Conservation (phyloP, 2,797 vertebrate species). For the Botia kubotai region DNA sequence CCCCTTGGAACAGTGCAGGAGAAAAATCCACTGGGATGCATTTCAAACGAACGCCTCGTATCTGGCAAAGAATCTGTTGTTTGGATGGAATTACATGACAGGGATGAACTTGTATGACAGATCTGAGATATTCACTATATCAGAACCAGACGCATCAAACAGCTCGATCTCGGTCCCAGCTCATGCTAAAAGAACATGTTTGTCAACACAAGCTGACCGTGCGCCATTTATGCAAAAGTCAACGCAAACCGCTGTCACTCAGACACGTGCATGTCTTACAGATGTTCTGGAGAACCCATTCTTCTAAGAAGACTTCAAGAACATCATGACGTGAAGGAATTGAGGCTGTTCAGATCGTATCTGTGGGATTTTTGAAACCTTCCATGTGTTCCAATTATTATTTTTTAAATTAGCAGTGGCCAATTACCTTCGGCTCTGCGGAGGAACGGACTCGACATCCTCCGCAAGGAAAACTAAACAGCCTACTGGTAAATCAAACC, state of each 20-base stretch:
- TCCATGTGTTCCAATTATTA: conserved; percentile 63
- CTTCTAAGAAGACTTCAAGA: conserved; percentile 57
- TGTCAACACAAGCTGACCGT: conserved; percentile 18
- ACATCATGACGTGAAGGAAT: conserved; percentile 26
- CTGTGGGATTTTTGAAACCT: conserved; percentile 49
- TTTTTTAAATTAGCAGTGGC: conserved; percentile 64
- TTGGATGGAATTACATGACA: conserved; percentile 33
- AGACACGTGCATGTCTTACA: conserved; percentile 62
- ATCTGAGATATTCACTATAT: conserved; percentile 57
- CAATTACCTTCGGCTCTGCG: conserved; percentile 58
- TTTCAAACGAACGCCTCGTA: conserved; percentile 28
- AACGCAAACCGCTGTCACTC: conserved; percentile 58
- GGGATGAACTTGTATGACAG: conserved; percentile 22
- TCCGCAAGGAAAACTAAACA: conserved; percentile 57
- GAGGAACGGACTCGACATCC: conserved; percentile 60
- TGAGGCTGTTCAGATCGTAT: conserved; percentile 54
- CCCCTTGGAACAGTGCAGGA: not conserved
- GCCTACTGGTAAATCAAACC: conserved; percentile 66
- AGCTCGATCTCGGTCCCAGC: conserved; percentile 6
- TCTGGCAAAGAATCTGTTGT: conserved; percentile 21
- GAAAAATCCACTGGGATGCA: conserved; percentile 15
- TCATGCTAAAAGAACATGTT: conserved; percentile 35
- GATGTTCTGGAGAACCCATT: conserved; percentile 58
- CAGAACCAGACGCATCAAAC: conserved; percentile 57
- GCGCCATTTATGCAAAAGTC: conserved; percentile 23